Percentiles rank a stretch among this genome's conserved stretches.
Conservation (phyloP, 2,888 invertebrate genomes). For the Agrochola lota region DNA sequence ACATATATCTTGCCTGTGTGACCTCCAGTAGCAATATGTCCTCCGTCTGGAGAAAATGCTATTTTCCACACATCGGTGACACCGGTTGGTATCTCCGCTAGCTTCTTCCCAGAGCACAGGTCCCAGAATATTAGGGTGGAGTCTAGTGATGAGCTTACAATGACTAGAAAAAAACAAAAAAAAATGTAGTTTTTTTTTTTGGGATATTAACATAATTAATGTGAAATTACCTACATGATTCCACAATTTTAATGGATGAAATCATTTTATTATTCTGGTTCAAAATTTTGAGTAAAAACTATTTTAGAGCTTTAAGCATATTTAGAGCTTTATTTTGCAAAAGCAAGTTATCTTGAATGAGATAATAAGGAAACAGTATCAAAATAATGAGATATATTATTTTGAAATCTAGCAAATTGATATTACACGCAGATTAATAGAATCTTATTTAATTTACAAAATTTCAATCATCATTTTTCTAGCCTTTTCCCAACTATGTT, state of each 20-base stretch:
- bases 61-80: conserved; percentile 98
- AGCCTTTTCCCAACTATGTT: background rate
- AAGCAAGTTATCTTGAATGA: background rate
- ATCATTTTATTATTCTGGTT: background rate
- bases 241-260: background rate
- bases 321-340: background rate
- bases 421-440: background rate
- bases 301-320: background rate
- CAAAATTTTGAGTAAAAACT: background rate
- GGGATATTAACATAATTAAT: too few relatives aligned
- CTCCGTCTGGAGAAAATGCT: conserved; percentile 97
- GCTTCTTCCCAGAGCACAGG: conserved; percentile 94
- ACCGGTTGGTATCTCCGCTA: conserved; percentile 95
- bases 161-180: conserved; percentile 85
- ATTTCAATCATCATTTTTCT: background rate
- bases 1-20: conserved; percentile 97
- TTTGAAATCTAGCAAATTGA: background rate
- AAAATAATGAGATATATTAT: background rate
- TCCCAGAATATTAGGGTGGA: conserved; percentile 98
- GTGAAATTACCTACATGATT: background rate
- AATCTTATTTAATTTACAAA: too few relatives aligned
- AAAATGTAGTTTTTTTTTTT: background rate
- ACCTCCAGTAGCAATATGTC: conserved; percentile 96
- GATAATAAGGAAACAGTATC: background rate
- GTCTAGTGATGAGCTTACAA: conserved; percentile 97